Evolutionary conservation across 2,888 invertebrate genomes (phyloP).

Genomic region (Cancer borealis): DNA sequence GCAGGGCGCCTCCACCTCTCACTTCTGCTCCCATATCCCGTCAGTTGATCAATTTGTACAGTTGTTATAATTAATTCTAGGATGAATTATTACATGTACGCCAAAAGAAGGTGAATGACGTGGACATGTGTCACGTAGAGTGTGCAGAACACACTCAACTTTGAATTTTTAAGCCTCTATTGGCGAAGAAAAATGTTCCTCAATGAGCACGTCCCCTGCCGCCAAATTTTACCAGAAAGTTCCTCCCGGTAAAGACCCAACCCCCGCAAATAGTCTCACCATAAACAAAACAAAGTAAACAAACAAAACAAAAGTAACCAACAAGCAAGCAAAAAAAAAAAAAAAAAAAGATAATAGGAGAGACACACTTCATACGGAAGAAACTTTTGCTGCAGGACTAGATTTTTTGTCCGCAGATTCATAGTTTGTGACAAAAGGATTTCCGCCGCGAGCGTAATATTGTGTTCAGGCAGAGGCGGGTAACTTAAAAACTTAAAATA

Average conservation of each 20-base stretch:
- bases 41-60: neutral
- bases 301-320: conserved; percentile 37
- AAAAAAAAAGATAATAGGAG: conserved; percentile 39
- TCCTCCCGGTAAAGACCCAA: conserved; percentile 24
- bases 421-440: conserved; percentile 54
- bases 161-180: conserved; percentile 21
- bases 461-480: conserved; percentile 22
- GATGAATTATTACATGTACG: neutral
- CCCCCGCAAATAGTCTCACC: conserved; percentile 29
- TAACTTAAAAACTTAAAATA: conserved; percentile 49
- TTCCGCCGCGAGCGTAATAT: conserved; percentile 7
- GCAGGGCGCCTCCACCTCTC: neutral
- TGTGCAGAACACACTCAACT: conserved; percentile 37
- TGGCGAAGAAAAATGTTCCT: conserved; percentile 17
- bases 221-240: conserved; percentile 31
- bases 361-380: conserved; percentile 47
- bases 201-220: conserved; percentile 3
- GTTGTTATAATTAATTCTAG: neutral
- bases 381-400: conserved; percentile 30
- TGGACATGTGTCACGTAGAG: neutral
- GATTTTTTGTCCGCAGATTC: conserved; percentile 53
- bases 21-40: neutral
- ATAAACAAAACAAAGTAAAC: conserved; percentile 31
- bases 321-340: neutral
- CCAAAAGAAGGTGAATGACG: neutral